Percentiles rank a stretch among this genome's conserved stretches.
phyloP scores from a whole-genome alignment of 2,888 invertebrate genomes.

The Stenodema calcarata region DNA sequence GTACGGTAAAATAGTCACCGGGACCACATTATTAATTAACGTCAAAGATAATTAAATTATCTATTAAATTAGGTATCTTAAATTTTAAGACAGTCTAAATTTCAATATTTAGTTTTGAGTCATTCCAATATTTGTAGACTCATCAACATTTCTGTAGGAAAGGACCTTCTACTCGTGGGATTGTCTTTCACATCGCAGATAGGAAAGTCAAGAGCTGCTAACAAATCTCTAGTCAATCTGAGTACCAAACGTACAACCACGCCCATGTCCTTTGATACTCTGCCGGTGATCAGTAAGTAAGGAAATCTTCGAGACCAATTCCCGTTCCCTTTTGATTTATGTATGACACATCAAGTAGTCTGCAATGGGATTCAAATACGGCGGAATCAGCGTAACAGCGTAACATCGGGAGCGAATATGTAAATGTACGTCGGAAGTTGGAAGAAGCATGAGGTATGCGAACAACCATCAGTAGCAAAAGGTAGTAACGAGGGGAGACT shows the following conservation, averaged over 20 bases:
- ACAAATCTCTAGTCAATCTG: not conserved
- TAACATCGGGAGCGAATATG: conserved; percentile 2
- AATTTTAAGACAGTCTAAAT: too few species aligned
- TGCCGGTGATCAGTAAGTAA: not conserved
- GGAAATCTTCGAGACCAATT: not conserved
- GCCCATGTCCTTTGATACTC: not conserved
- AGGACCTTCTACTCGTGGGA: too few species aligned
- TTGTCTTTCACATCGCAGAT: too few species aligned
- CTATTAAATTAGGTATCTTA: too few species aligned
- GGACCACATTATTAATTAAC: too few species aligned
- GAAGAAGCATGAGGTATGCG: not conserved
- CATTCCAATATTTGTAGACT: too few species aligned
- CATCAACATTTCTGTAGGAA: too few species aligned
- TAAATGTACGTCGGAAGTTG: not conserved
- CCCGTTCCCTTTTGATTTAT: not conserved
- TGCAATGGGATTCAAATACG: not conserved
- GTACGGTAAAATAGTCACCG: too few species aligned
- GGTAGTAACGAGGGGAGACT: not conserved
- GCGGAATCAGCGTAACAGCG: not conserved
- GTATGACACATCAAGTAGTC: not conserved
- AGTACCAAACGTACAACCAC: not conserved
- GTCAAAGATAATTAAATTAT: too few species aligned
- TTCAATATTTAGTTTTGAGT: too few species aligned
- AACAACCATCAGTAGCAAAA: not conserved
- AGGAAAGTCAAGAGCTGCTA: not conserved